Conservation (phyloP, 2,888 invertebrate species). For the Coenonympha arcania region DNA sequence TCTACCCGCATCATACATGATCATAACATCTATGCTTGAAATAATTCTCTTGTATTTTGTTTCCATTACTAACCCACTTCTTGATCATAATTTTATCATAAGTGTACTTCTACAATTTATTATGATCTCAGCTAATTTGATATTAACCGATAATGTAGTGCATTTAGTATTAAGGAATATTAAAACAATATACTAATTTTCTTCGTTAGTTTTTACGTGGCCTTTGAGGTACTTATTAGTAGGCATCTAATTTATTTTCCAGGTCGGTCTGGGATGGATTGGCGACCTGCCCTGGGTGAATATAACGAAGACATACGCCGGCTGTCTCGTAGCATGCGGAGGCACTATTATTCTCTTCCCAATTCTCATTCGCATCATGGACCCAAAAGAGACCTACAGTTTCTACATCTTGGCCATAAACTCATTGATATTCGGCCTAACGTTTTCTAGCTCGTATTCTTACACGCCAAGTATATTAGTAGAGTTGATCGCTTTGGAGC, state of each 20-base stretch:
- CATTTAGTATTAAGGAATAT: too few relatives aligned
- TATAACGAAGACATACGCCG: constrained; percentile 86
- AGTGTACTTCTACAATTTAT: too few relatives aligned
- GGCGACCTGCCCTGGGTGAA: constrained; percentile 92
- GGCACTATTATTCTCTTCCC: constrained; percentile 76
- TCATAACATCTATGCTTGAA: too few relatives aligned
- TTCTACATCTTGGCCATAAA: constrained; percentile 69
- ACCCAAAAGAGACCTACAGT: constrained; percentile 51
- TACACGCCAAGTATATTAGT: constrained; percentile 94
- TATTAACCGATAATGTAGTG: too few relatives aligned
- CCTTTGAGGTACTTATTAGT: too few relatives aligned
- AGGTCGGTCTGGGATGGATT: constrained; percentile 89
- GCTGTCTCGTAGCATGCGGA: constrained; percentile 81
- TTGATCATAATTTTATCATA: too few relatives aligned
- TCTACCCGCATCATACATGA: too few relatives aligned
- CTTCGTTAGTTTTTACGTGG: too few relatives aligned
- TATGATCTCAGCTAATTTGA: too few relatives aligned
- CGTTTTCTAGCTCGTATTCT: constrained; percentile 93
- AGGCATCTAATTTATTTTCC: constrained; percentile 25
- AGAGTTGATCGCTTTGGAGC: constrained; percentile 89
- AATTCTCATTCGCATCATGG: constrained; percentile 57
- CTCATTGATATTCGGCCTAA: constrained; percentile 85
- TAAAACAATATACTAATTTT: too few relatives aligned
- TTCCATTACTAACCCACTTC: too few relatives aligned
- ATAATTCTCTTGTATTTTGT: too few relatives aligned